These are phyloP conservation scores for Nematostella vectensis DNA, from an alignment of 92 coral and sea anemone genomes.

Conservation along the genomic window DNA sequence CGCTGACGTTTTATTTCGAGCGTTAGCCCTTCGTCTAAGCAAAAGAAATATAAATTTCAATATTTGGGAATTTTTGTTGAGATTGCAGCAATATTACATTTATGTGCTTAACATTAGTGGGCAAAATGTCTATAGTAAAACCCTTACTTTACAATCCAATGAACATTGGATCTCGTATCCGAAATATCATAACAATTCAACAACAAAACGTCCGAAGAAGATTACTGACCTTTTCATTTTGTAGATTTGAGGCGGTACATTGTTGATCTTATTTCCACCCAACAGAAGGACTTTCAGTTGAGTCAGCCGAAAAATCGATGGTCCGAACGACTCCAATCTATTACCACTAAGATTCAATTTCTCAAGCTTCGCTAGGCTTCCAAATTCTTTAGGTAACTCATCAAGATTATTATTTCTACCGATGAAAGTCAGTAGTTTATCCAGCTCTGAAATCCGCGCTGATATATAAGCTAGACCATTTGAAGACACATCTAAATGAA, in stretches of 20 bases:
- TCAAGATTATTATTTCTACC: constrained; percentile 76
- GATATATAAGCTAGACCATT: constrained; percentile 73
- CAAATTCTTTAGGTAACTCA: constrained; percentile 74
- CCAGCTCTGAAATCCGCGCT: constrained; percentile 59
- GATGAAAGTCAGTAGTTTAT: constrained; percentile 40
- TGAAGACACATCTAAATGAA: constrained; percentile 71
- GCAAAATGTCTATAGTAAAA: too few species aligned
- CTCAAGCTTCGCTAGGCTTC: constrained; percentile 47
- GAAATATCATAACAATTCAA: too few species aligned
- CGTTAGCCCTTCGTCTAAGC: too few species aligned
- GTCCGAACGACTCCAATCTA: constrained; percentile 50
- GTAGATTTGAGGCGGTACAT: constrained; percentile 75
- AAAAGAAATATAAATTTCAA: too few species aligned
- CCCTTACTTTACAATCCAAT: too few species aligned
- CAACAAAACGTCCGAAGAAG: too few species aligned
- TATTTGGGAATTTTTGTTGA: too few species aligned
- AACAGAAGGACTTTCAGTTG: constrained; percentile 44
- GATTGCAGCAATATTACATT: too few species aligned
- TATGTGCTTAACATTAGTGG: too few species aligned
- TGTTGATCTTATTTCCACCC: constrained; percentile 79
- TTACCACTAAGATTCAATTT: constrained; percentile 85
- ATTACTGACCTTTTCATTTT: constrained; percentile 58
- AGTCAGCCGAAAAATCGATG: constrained; percentile 53
- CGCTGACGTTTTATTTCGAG: too few species aligned
- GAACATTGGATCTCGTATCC: too few species aligned